Evolutionary conservation across 2,797 vertebrate species (phyloP).

Genomic region (Leptoclinus maculatus): DNA sequence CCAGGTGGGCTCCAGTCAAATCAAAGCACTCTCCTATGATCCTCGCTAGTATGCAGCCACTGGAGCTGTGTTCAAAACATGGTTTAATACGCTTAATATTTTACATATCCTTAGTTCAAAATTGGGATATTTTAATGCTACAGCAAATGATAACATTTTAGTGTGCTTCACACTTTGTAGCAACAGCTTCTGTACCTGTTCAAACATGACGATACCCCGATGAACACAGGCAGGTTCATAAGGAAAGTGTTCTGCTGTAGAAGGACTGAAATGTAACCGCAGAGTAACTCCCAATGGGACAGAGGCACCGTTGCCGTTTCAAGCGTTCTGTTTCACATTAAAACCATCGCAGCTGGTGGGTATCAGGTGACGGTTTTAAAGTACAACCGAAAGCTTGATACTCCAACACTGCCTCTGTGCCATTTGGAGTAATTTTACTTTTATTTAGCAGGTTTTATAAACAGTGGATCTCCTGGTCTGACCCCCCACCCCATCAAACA

Average conservation of each 20-base stretch:
- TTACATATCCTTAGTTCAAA: not conserved
- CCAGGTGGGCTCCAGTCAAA: conserved; percentile 56
- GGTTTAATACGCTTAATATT: not conserved
- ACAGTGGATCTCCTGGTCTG: not conserved
- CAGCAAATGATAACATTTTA: not conserved
- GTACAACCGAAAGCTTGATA: not conserved
- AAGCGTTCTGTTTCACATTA: not conserved
- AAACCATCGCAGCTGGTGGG: not conserved
- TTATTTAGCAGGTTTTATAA: not conserved
- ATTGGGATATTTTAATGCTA: not conserved
- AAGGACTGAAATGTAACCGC: not conserved
- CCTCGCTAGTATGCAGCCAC: not conserved
- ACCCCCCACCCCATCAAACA: not conserved
- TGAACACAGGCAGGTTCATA: not conserved
- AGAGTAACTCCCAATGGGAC: not conserved
- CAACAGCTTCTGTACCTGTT: not conserved
- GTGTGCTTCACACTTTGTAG: not conserved
- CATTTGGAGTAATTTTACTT: not conserved
- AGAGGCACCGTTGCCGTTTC: not conserved
- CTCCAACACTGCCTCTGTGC: not conserved
- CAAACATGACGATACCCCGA: too few species aligned
- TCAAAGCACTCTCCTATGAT: conserved; percentile 46
- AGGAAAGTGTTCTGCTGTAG: not conserved
- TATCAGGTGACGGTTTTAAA: not conserved
- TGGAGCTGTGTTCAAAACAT: conserved; percentile 3